Conservation (phyloP, 2,797 vertebrate species). For the Xiphorhynchus erythropygius region DNA sequence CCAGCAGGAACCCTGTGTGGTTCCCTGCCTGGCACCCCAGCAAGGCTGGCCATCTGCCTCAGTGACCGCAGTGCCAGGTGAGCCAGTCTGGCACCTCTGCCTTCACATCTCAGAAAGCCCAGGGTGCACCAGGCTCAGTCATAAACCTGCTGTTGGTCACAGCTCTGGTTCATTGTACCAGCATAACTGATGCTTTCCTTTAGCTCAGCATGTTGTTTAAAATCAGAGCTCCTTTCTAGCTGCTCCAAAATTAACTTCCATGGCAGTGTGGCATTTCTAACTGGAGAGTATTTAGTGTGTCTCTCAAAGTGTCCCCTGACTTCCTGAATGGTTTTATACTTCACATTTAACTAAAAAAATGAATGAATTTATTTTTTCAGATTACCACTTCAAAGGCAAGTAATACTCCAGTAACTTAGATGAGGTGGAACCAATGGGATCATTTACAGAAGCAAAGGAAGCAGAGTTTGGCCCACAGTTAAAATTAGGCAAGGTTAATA, state of each 20-base stretch:
- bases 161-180: not conserved
- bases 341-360: not conserved
- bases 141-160: not conserved
- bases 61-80: not conserved
- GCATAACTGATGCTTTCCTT: not conserved
- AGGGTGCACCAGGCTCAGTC: not conserved
- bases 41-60: not conserved
- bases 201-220: not conserved
- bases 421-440: not conserved
- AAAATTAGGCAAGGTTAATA: constrained; percentile 7
- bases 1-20: not conserved
- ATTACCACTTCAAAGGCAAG: not conserved
- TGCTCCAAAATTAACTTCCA: not conserved
- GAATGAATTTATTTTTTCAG: not conserved
- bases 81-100: not conserved
- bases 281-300: not conserved
- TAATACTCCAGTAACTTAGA: not conserved
- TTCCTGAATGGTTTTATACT: not conserved
- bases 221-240: not conserved
- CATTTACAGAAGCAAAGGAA: not conserved
- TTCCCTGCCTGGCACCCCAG: not conserved
- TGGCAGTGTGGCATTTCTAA: not conserved
- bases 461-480: not conserved
- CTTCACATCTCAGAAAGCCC: not conserved
- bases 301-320: not conserved